Evolutionary conservation across 2,113 vertebrate species (phyloP).

Genomic region (Paratilapia polleni): DNA sequence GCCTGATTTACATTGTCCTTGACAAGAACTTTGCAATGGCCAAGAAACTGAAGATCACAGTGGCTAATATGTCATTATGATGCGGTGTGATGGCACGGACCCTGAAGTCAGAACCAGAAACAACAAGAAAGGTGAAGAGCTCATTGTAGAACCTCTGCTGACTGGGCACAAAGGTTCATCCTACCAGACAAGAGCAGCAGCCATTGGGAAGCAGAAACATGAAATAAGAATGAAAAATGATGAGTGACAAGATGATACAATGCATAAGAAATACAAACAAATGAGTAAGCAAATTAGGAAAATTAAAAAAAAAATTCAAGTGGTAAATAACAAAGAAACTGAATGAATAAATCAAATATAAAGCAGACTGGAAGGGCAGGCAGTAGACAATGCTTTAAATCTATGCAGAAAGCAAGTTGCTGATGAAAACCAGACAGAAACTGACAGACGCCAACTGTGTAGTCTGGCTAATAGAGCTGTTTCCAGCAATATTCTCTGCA

Average conservation of each 20-base stretch:
- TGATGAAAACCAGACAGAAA: slow-evolving; percentile 69
- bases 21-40: not conserved
- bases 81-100: slow-evolving; percentile 47
- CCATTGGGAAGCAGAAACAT: slow-evolving; percentile 75
- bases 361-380: slow-evolving; percentile 69
- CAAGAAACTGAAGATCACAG: not conserved
- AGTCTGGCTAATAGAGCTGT: slow-evolving; percentile 15
- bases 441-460: slow-evolving; percentile 21
- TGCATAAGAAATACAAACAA: not conserved
- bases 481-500: slow-evolving; percentile 20
- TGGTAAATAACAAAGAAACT: slow-evolving; percentile 61
- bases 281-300: slow-evolving; percentile 4
- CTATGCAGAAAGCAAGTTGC: slow-evolving; percentile 59
- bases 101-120: slow-evolving; percentile 78
- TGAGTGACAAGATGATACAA: slow-evolving; percentile 21
- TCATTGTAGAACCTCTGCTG: slow-evolving; percentile 86
- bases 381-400: slow-evolving; percentile 41
- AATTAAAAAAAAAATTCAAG: not conserved
- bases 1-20: not conserved
- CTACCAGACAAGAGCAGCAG: slow-evolving; percentile 86
- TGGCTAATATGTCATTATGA: not conserved
- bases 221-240: slow-evolving; percentile 35
- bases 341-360: slow-evolving; percentile 8
- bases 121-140: slow-evolving; percentile 84
- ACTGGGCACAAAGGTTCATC: slow-evolving; percentile 91